Evolutionary conservation across 2,113 vertebrate genomes (phyloP).

Genomic region (Hyperopisus bebe): DNA sequence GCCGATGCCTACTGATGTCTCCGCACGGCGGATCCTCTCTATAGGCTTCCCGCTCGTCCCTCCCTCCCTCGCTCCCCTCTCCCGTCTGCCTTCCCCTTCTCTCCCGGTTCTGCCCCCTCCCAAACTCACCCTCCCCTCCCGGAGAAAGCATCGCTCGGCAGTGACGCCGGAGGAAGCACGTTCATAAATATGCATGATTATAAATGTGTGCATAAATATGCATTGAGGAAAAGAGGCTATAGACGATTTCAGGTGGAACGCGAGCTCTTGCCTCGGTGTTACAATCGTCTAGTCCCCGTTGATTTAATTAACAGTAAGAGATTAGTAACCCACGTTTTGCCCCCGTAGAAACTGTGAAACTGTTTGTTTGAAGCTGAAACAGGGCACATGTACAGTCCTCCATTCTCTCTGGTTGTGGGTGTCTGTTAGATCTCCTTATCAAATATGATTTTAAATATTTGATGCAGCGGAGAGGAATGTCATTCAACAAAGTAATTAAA

Average conservation of each 20-base stretch:
- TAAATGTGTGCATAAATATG: conserved; percentile 15
- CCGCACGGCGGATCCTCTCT: background rate
- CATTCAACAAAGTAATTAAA: conserved; percentile 3
- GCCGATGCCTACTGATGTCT: background rate
- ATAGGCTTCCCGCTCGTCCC: background rate
- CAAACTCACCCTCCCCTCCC: background rate
- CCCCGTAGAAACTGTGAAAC: background rate
- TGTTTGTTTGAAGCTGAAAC: background rate
- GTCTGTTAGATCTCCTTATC: background rate
- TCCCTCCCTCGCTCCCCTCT: background rate
- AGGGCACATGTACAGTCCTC: too few species aligned
- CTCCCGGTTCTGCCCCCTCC: background rate
- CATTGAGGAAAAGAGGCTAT: background rate
- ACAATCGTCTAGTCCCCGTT: background rate
- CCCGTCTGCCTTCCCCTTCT: background rate
- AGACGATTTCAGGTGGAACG: conserved; percentile 8
- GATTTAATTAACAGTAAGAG: background rate
- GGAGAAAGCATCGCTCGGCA: background rate
- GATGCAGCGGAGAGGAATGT: background rate
- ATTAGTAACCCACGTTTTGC: conserved; percentile 5
- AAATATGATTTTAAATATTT: conserved; percentile 9
- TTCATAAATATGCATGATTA: conserved; percentile 17
- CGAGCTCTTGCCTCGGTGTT: background rate
- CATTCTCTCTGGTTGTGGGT: background rate
- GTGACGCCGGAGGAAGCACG: conserved; percentile 6